phyloP scores from a whole-genome alignment of 1,140 invertebrate genomes.

The Drosophila erecta region DNA sequence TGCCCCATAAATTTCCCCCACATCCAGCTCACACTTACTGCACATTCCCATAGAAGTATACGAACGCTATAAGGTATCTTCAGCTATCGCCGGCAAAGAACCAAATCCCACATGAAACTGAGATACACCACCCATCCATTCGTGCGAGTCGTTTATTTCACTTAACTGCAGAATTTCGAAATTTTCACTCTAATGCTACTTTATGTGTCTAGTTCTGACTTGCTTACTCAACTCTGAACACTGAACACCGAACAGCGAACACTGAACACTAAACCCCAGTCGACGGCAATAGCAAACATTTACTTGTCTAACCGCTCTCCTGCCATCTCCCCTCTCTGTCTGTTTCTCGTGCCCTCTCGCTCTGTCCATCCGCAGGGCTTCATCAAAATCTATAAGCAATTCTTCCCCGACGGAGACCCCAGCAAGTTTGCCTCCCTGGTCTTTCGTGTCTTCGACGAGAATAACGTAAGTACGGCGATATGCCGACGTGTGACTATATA shows the following conservation, averaged over 20 bases:
- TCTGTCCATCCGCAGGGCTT: conserved; percentile 90
- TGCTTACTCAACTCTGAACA: conserved; percentile 19
- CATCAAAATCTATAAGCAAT: conserved; percentile 99
- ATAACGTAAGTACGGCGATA: conserved; percentile 92
- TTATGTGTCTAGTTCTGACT: conserved; percentile 47
- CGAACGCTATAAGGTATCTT: neutral
- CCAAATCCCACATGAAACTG: neutral
- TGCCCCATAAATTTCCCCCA: conserved; percentile 15
- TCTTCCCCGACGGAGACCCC: conserved; percentile 99
- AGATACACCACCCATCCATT: neutral
- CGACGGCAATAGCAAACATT: conserved; percentile 13
- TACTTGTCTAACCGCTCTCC: conserved; percentile 12
- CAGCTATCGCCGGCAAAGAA: neutral
- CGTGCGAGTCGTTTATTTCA: conserved; percentile 45
- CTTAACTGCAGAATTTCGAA: conserved; percentile 35
- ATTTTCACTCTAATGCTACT: conserved; percentile 49
- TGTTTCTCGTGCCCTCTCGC: conserved; percentile 10
- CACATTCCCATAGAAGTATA: neutral
- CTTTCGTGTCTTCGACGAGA: conserved; percentile 99
- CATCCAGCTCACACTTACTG: neutral
- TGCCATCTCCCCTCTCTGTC: neutral
- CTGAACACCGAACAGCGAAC: conserved; percentile 9
- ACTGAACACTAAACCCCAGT: too few relatives aligned
- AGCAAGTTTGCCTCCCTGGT: conserved; percentile 98
- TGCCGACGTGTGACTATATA: neutral